Evolutionary conservation across 2,888 invertebrate species (phyloP), one percentile per base, ranked within the genome.

Genomic region (Trichopoda pennipes): DNA sequence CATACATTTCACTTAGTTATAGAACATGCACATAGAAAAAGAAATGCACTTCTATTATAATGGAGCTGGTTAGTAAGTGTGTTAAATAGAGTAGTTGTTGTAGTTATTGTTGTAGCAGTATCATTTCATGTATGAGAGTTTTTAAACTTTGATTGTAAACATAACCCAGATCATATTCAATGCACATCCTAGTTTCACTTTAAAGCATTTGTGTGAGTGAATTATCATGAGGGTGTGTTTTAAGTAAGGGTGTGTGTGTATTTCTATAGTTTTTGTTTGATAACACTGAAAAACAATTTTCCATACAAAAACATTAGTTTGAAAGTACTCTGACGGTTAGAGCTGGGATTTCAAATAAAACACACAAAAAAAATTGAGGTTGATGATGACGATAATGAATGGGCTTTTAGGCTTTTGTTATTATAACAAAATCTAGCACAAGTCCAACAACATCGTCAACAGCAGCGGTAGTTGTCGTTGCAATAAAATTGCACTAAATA

Each of bases 161-260:
- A 76, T 81, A 81, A 81, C 83, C 83, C 70, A 81, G 83, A 83
- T 85, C 77, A 74, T 66, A 72, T 75, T 81, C 55, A 78, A 78
- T 69, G 66, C 72, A 81, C 75, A 84, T 83, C 81, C 80, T 83
- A 75, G 73, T 64, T 77, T 21, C 38, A 64, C 32, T 69, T 80
- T 56, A 42, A 51, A 42, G 42, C 47, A 53, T 7, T 7, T 19
- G 32, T n/a, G 7, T 42, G 23, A 4, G 38, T 3, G 53, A 7
- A 17, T 49, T 49, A 49, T 17, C 8, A 49, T 49, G 9, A 49
- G 47, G 58, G 58, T 55, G 53, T 53, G 19, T 63, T 28, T 49
- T 7, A 49, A 28, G 9, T 19, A 17, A 12, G 16, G 32, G 17
- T 32, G 8, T 66, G 23, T 23, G 53, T 2, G 28, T 28, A 49